Evolutionary conservation across 2,797 vertebrate genomes (phyloP), one percentile per base, ranked within the genome.

Genomic region (Fistularia tabacaria): DNA sequence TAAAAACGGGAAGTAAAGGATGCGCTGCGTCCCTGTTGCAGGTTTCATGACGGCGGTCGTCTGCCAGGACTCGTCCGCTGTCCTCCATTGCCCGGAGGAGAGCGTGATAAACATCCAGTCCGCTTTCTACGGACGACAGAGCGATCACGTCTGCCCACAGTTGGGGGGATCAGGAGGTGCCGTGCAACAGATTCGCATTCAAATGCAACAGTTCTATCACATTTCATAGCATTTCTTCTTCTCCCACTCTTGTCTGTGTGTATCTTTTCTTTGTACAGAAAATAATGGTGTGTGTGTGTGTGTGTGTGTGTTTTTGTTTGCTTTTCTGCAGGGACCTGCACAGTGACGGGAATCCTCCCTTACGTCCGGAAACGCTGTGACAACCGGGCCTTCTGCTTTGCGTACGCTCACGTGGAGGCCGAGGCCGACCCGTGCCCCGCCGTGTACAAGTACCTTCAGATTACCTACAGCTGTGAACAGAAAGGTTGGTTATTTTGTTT

Each of bases 31-130:
- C 2, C 38, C 8, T 41, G 9, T 0, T 69, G 14, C 59, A 92
- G 92, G 90, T n/a, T 91, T 81, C 64, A 48, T 79, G 69, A 91
- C 83, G 0, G 80, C 69, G 0, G n/a, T 88, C n/a, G 71, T 86
- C 38, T 93, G 92, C 46, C 75, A 92, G 75, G 76, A 49, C 54
- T 84, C 81, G 3, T 46, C 54, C 0, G 58, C 88, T 10, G 81
- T 86, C 44, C 77, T 92, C 43, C 88, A 90, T 64, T 93, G 91
- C 66, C 76, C 86, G 1, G 2, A 14, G 0, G 82, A 88, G 46
- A 92, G 91, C 10, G 86, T 90, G 0, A 91, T 93, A n/a, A 90
- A 90, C 81, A 81, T 93, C 61, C 85, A 88, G 68, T 90, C 91
- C 0, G 91, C 87, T 50, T 91, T 92, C 84, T 91, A 57, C 0